phyloP scores from a whole-genome alignment of 2,888 invertebrate genomes.

The Alviniconcha strummeri region DNA sequence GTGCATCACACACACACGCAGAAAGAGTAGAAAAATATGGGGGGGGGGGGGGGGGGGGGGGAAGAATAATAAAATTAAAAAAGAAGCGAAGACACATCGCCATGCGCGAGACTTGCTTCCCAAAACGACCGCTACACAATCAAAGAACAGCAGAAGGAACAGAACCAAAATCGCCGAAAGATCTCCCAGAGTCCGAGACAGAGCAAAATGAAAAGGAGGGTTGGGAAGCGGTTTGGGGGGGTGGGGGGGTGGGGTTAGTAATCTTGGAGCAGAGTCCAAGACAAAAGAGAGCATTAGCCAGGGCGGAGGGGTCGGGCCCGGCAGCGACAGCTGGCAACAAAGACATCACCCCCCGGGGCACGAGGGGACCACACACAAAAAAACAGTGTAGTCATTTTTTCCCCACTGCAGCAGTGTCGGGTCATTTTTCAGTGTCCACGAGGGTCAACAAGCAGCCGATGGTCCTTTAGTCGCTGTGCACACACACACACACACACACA shows the following conservation, averaged over 20 bases:
- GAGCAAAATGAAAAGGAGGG: background rate
- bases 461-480: background rate
- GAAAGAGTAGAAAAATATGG: background rate
- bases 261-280: background rate
- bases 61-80: background rate
- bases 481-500: slow-evolving; percentile 10
- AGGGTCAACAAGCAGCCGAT: slow-evolving; percentile 24
- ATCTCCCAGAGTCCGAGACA: background rate
- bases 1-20: background rate
- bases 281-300: slow-evolving; percentile 12
- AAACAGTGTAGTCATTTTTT: background rate
- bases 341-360: background rate
- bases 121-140: too few relatives aligned
- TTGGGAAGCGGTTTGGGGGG: background rate
- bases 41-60: background rate
- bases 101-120: too few relatives aligned
- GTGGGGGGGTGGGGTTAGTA: background rate
- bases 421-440: slow-evolving; percentile 24
- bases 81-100: background rate
- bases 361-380: background rate
- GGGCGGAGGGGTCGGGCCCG: background rate
- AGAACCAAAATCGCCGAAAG: background rate
- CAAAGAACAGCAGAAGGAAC: too few relatives aligned
- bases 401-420: background rate
- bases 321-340: background rate